These are phyloP conservation scores for Dicranocentrus wangi DNA, from an alignment of 2,888 invertebrate genomes.

Conservation along the genomic window DNA sequence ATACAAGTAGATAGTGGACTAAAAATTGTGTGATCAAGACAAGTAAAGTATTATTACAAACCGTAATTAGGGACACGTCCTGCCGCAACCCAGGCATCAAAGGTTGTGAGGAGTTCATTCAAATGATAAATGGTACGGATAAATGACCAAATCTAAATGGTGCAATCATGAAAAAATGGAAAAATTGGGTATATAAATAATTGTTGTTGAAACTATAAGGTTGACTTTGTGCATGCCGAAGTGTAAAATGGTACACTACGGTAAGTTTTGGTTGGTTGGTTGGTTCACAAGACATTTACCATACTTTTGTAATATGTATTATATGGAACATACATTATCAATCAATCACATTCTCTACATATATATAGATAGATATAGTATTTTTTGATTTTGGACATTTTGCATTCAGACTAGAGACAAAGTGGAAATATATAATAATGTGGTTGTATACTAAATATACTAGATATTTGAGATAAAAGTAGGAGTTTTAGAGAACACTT, in stretches of 20 bases:
- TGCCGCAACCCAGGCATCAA: conserved; percentile 70
- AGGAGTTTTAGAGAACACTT: conserved; percentile 57
- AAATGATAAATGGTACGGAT: conserved; percentile 71
- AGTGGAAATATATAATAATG: too few species aligned
- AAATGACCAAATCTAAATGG: conserved; percentile 69
- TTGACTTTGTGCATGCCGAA: conserved; percentile 40
- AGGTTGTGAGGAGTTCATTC: conserved; percentile 71
- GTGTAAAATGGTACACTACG: conserved; percentile 59
- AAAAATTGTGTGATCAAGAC: background rate
- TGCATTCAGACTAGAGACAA: background rate
- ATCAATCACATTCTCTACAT: too few species aligned
- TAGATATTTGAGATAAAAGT: too few species aligned
- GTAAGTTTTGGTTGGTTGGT: conserved; percentile 5
- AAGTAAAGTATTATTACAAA: conserved; percentile 48
- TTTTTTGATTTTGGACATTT: background rate
- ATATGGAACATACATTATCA: too few species aligned
- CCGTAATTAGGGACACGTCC: conserved; percentile 70
- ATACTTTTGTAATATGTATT: too few species aligned
- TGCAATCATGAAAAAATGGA: conserved; percentile 30
- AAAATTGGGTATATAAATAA: background rate
- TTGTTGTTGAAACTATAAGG: background rate
- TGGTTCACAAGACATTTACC: too few species aligned
- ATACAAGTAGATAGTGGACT: background rate
- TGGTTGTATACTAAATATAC: too few species aligned
- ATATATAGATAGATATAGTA: too few species aligned